Evolutionary conservation across 1,140 invertebrate genomes (phyloP).

Genomic region (Conus betulinus): DNA sequence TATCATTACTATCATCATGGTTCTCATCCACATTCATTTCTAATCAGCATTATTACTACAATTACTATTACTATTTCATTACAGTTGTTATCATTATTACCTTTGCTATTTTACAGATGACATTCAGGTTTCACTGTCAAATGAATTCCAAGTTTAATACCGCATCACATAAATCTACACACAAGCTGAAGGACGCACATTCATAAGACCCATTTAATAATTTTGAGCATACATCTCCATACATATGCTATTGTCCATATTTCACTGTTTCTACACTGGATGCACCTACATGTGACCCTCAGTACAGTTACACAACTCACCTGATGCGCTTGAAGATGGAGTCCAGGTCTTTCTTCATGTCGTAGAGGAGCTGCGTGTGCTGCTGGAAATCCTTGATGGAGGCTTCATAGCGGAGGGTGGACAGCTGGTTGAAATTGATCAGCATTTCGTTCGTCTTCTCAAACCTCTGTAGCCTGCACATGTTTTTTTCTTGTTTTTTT

Average conservation of each 20-base stretch:
- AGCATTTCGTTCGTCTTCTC: conserved; percentile 99
- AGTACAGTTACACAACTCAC: conserved; percentile 72
- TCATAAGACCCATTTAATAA: too few relatives aligned
- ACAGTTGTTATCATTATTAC: too few relatives aligned
- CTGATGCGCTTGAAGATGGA: conserved; percentile 79
- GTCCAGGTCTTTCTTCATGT: conserved; percentile 82
- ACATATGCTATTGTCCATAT: background rate
- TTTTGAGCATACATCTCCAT: background rate
- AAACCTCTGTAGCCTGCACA: conserved; percentile 91
- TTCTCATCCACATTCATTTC: too few relatives aligned
- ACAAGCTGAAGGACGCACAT: too few relatives aligned
- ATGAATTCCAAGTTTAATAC: too few relatives aligned
- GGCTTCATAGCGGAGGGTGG: conserved; percentile 86
- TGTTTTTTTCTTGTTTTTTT: background rate
- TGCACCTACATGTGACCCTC: background rate
- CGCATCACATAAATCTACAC: too few relatives aligned
- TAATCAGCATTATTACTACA: too few relatives aligned
- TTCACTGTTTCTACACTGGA: background rate
- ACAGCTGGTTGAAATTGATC: conserved; percentile 94
- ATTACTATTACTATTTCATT: too few relatives aligned
- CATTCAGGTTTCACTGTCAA: too few relatives aligned
- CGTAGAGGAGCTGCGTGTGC: conserved; percentile 86
- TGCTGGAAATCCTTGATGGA: conserved; percentile 91
- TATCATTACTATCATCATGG: too few relatives aligned
- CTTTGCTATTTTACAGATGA: too few relatives aligned